A percentile compares a stretch with the other conserved stretches of the same genome.
Conservation (phyloP, 2,888 invertebrate species). For the Melangyna quadrimaculata region DNA sequence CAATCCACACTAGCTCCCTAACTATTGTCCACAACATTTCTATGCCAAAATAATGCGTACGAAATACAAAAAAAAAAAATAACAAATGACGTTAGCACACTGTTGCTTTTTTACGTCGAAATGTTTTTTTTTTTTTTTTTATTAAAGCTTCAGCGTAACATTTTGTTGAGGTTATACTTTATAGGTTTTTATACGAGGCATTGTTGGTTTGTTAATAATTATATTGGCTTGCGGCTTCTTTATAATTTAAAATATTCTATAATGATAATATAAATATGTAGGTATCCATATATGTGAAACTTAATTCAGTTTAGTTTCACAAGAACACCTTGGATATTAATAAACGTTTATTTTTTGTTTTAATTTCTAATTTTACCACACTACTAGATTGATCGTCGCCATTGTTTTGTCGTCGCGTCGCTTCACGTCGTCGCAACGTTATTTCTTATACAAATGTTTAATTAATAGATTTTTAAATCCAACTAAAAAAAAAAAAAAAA, state of each 20-base stretch:
- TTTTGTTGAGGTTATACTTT: neutral
- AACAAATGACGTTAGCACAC: neutral
- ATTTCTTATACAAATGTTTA: neutral
- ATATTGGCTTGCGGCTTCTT: neutral
- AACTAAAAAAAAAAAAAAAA: neutral
- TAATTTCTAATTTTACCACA: neutral
- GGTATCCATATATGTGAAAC: neutral
- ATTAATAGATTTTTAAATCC: neutral
- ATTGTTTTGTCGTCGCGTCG: neutral
- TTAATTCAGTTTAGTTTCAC: neutral
- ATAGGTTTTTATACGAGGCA: neutral
- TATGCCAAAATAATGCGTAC: neutral
- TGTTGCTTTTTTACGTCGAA: neutral
- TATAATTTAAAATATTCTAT: neutral
- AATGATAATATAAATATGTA: neutral
- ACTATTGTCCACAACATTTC: neutral
- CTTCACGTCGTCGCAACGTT: neutral
- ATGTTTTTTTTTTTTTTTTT: neutral
- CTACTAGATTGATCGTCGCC: neutral
- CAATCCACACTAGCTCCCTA: neutral
- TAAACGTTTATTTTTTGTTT: neutral
- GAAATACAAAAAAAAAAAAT: neutral
- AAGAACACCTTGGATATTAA: neutral
- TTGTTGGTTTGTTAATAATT: neutral
- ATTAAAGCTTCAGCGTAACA: neutral